Base-by-base conservation (phyloP, 2,113 vertebrate species). In the Forbesichthys agassizii region DNA sequence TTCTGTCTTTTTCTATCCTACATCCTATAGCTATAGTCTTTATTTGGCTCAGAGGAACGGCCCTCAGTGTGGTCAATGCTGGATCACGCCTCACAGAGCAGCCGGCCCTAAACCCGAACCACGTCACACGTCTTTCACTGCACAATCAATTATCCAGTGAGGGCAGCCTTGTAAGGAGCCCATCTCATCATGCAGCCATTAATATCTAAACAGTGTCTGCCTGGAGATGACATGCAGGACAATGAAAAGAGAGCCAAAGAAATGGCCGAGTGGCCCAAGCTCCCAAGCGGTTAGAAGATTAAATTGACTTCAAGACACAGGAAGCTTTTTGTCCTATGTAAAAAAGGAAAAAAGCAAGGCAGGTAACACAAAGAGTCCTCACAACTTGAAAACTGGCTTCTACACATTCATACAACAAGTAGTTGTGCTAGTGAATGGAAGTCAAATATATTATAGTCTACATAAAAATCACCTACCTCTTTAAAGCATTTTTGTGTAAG, bases 141-240 rank as follows among this genome's bases (percentile, higher is more conserved):
- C 86, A 76, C 66, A 57, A 93, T 92, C 80, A 92, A 93, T 92
- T 90, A 93, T 92, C 89, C 85, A 93, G 84, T 78, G 79, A 86
- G 82, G 84, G 81, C 82, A 71, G 85, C 77, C 82, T 90, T 84
- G 88, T 84, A 86, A 90, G 86, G 89, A 88, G 83, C 78, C 88
- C 90, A 88, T 87, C 82, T 86, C 90, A 88, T 91, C 90, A 90
- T 87, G 89, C 88, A 79, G 85, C 81, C 89, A 93, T 93, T 90
- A 93, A 92, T 92, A 91, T 84, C 79, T 93, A 83, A 92, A 91
- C 81, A 90, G 86, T 86, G 84, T 88, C 87, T 90, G 85, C 85
- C 79, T 86, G 77, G 81, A 89, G 85, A 92, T 92, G 92, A 92
- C 90, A 92, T 88, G 71, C 64, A 82, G 86, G 72, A 88, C 84